Conservation (phyloP, 2,888 invertebrate species). For the Caradrina clavipalpis region DNA sequence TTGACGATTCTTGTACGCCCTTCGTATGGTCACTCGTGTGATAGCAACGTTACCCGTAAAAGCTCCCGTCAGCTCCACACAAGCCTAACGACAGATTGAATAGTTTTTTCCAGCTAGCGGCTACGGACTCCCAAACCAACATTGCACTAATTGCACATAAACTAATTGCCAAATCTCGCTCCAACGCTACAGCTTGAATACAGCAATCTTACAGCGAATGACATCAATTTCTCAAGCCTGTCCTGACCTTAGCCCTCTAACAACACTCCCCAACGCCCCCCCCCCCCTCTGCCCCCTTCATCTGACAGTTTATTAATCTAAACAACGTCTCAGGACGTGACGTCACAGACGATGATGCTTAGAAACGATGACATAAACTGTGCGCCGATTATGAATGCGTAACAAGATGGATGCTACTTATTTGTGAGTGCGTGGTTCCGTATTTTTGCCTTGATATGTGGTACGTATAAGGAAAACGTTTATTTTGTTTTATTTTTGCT, state of each 20-base stretch:
- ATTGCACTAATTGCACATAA: neutral
- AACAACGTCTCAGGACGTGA: slow-evolving; percentile 43
- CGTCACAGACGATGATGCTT: slow-evolving; percentile 28
- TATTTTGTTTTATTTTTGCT: neutral
- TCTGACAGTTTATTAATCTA: slow-evolving; percentile 55
- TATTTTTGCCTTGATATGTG: neutral
- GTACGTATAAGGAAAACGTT: neutral
- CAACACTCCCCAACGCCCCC: slow-evolving; percentile 25
- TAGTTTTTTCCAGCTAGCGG: too few species aligned
- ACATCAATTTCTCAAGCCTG: slow-evolving; percentile 33
- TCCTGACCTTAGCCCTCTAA: slow-evolving; percentile 39
- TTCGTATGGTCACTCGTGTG: too few species aligned
- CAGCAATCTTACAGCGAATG: slow-evolving; percentile 4
- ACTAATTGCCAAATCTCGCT: neutral
- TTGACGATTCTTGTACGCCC: too few species aligned
- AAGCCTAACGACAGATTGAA: too few species aligned
- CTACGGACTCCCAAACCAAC: neutral
- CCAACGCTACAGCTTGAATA: neutral
- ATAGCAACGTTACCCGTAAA: too few species aligned
- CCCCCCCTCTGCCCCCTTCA: neutral
- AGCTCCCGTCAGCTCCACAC: too few species aligned
- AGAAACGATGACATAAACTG: slow-evolving; percentile 32
- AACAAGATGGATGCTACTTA: slow-evolving; percentile 2
- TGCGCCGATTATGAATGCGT: slow-evolving; percentile 12
- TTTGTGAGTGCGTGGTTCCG: neutral